Base-by-base conservation (phyloP, 2,888 invertebrate genomes). In the Athripsodes cinereus region DNA sequence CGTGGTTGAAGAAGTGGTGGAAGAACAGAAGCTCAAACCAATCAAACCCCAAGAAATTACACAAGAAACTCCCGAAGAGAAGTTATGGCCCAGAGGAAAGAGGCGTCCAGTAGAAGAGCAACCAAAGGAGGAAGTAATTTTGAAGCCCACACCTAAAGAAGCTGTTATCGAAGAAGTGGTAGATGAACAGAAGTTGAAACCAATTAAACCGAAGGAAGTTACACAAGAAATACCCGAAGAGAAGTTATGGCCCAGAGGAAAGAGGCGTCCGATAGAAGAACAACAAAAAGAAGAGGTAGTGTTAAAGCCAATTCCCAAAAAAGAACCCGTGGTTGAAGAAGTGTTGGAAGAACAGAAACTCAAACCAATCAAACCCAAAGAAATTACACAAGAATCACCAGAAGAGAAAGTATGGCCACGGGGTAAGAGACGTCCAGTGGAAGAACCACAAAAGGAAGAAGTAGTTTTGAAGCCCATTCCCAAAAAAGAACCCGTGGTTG, bases 381-480 rank as follows among this genome's bases (percentile, higher is more conserved):
- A 70, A 65, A 61, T 72, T 67, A 69, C 70, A 2, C 64, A 71
- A 34, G 72, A 69, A 16, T 68, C 68, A 55, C 69, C 69, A 2
- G 68, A 70, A 53, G 64, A 64, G 31, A 57, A 58, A 2, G 55
- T 59, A 16, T 67, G 67, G 69, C 70, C 66, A 48, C 68, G 66
- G 59, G 68, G 67, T 34, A 65, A 68, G 64, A 67, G 57, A 62
- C 67, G 65, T 48, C 67, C 68, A 52, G 56, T 70, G 22, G 67
- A 71, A 55, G 69, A 71, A 59, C 67, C 70, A 55, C 69, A 70
- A 51, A 67, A 67, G 58, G 72, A 76, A 64, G 74, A 76, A 64
- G 69, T 75, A 1, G 65, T 67, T 2, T 65, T 78, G 0, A 79
- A 79, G 63, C 75, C 76, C 18, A 62, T 73, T 53, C 66, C 70